Evolutionary conservation across 1,140 invertebrate genomes (phyloP), one percentile per base, ranked within the genome.

Genomic region (Drosophila gunungcola): DNA sequence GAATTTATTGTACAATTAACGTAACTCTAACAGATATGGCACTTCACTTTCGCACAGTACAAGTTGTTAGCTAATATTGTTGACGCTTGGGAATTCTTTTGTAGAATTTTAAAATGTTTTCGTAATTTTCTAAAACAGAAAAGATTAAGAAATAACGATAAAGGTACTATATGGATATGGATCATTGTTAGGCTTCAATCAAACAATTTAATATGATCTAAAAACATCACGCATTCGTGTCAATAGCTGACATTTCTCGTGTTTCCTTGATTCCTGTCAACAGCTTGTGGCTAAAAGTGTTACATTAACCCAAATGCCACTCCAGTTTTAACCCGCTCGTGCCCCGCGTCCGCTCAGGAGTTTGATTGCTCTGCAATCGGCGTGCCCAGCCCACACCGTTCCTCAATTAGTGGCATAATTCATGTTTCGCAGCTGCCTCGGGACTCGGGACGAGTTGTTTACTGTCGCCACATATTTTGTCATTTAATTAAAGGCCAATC

Each of bases 401-500:
- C 73, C 80, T 84, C 80, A 83, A 83, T 83, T 83, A 84, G 80
- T 80, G 80, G 80, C 80, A 83, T 83, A 80, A 83, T 83, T 83
- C 80, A 83, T 83, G 80, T 83, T 75, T 57, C 61, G 61, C 78
- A 72, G 61, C 64, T 76, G 75, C 64, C 79, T 58, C 13, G 29
- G 64, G 16, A 21, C 16, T 42, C 52, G 68, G 52, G 51, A 58
- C 73, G 46, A 82, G 53, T 86, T 88, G 78, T 79, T 86, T 78
- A 68, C 74, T 73, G 58, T 82, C 79, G 58, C 83, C 75, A 85
- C 82, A 86, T 88, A 85, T 86, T 86, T 86, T 86, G 83, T 86
- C 83, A 86, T 86, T 86, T 86, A 86, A 88, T 86, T 86, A 86
- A 86, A 86, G 79, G 70, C 83, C 82, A 86, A 85, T 82, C 82